These are phyloP conservation scores for Gnathonemus echidnorhynchus DNA, from an alignment of 2,113 vertebrate genomes.

Conservation along the genomic window DNA sequence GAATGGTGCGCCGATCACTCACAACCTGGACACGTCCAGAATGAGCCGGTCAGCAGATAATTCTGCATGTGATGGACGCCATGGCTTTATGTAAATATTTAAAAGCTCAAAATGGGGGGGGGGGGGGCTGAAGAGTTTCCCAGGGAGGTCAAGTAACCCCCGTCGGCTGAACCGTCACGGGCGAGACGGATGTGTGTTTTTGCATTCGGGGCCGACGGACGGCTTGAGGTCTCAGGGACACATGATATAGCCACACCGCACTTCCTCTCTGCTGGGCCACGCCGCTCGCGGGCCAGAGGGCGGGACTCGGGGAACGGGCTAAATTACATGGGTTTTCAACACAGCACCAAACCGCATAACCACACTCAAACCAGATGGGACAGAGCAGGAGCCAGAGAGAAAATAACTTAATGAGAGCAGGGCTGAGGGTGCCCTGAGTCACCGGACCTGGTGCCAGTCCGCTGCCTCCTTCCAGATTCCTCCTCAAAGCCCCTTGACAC, in stretches of 20 bases:
- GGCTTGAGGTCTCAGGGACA: constrained; percentile 26
- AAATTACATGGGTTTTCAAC: constrained; percentile 50
- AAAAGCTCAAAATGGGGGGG: not conserved
- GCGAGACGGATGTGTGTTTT: constrained; percentile 36
- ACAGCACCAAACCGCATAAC: constrained; percentile 39
- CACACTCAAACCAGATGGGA: constrained; percentile 47
- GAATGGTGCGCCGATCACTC: not conserved
- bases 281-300: constrained; percentile 21
- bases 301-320: constrained; percentile 25
- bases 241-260: constrained; percentile 22
- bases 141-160: constrained; percentile 23
- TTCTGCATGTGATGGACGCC: not conserved
- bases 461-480: not conserved
- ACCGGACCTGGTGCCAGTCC: not conserved
- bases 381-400: constrained; percentile 34
- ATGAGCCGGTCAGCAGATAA: not conserved
- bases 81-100: not conserved
- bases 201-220: constrained; percentile 40
- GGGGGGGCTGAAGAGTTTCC: not conserved
- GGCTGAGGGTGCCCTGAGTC: constrained; percentile 19
- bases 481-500: not conserved
- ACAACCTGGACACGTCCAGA: not conserved
- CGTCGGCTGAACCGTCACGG: constrained; percentile 18
- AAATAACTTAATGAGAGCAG: constrained; percentile 36
- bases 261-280: constrained; percentile 32